Evolutionary conservation across 2,888 invertebrate species (phyloP), one percentile per base, ranked within the genome.

Genomic region (Acrobasis repandana): DNA sequence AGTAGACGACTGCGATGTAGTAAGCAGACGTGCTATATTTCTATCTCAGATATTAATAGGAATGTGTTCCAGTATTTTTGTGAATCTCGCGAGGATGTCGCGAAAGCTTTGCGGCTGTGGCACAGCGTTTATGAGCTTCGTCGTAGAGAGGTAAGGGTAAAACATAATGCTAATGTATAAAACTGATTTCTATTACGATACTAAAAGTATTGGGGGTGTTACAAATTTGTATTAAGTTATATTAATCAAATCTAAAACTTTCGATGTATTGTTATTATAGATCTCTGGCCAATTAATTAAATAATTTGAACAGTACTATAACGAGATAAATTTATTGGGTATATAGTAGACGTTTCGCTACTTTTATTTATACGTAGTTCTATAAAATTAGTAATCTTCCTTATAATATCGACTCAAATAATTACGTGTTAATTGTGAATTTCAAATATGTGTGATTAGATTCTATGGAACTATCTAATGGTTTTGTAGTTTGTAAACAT

Each of bases 181-280:
- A 86, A 83, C 76, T 82, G 83, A 86, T 86, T 86, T 86, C 86
- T 86, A 87, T 85, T 75, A 83, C 73, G 81, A 88, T 90, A 88
- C 85, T 89, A 81, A 88, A 84, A 88, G 85, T 90, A 90, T 90
- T 87, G 86, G 80, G 88, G 79, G 76, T 90, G 88, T 92, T 92
- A 91, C 91, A 92, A 92, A 92, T 90, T 92, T 90, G 91, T 92
- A 92, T 90, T 70, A 58, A 59, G 63, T 65, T 51, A 48, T 61
- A 48, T 61, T 60, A 59, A 34, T 33, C 28, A 43, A 51, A 43
- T 49, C 38, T 49, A 56, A 34, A 34, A 43, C 28, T 43, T 60
- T 52, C 36, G 36, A 52, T 38, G 18, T 60, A 18, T 18, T 9
- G 18, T 18, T 49, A 18, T 49, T 18, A 49, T 36, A 54, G 38